Conservation (phyloP, 1,140 invertebrate species). For the Archegozetes longisetosus region DNA sequence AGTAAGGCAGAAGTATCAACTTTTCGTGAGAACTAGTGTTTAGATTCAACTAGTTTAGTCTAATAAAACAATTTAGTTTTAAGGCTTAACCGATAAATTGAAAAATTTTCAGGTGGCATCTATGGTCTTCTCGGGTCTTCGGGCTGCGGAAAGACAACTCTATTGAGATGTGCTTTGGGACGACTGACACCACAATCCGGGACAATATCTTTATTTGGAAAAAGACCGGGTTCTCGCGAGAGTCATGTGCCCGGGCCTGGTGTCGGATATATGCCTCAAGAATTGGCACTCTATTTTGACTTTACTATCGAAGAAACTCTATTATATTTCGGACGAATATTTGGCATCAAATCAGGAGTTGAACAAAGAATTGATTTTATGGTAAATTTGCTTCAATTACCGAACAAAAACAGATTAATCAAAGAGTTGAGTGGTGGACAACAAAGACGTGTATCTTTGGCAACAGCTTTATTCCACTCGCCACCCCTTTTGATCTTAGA, state of each 20-base stretch:
- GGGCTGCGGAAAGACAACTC: constrained; percentile 36
- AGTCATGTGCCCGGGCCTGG: constrained; percentile 65
- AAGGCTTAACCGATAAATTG: too few relatives aligned
- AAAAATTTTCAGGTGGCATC: background rate
- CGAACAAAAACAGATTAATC: constrained; percentile 60
- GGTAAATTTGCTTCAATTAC: constrained; percentile 69
- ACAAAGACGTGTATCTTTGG: constrained; percentile 74
- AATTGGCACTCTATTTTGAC: constrained; percentile 80
- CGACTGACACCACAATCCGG: background rate
- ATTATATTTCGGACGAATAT: constrained; percentile 87
- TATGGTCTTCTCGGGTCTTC: background rate
- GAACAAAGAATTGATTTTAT: constrained; percentile 29
- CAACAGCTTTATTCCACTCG: constrained; percentile 68
- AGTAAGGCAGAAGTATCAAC: too few relatives aligned
- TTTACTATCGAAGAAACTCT: constrained; percentile 87
- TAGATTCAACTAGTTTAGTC: too few relatives aligned
- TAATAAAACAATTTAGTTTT: too few relatives aligned
- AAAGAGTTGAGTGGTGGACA: constrained; percentile 84
- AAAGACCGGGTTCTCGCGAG: background rate
- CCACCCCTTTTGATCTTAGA: constrained; percentile 88
- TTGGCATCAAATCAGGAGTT: constrained; percentile 47
- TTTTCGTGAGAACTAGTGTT: too few relatives aligned
- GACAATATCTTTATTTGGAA: constrained; percentile 5
- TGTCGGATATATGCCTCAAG: constrained; percentile 65
- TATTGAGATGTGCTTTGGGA: constrained; percentile 26